Percentiles rank a stretch among this genome's conserved stretches.
Evolutionary conservation across 2,113 vertebrate genomes (phyloP).

Genomic region (Oncorhynchus clarkii): DNA sequence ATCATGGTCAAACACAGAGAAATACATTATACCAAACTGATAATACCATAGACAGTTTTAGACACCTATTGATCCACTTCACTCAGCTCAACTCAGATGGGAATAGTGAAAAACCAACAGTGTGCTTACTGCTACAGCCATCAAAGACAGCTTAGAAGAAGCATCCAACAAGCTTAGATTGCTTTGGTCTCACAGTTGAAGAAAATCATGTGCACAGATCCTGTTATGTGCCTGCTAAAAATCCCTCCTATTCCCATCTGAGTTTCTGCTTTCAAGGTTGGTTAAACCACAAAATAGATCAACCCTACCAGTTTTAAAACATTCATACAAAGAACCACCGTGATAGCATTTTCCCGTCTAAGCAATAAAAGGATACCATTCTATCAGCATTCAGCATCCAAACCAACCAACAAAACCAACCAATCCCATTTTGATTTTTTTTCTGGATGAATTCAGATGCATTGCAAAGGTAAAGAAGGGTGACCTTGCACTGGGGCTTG

Average conservation of each 20-base stretch:
- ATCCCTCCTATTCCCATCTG: conserved; percentile 1
- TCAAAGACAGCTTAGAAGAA: conserved; percentile 33
- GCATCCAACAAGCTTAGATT: conserved; percentile 18
- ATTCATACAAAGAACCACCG: conserved; percentile 8
- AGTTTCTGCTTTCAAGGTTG: conserved; percentile 15
- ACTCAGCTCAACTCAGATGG: too few species aligned
- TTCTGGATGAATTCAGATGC: conserved; percentile 37
- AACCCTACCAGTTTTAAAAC: conserved; percentile 23
- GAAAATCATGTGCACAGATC: conserved; percentile 26
- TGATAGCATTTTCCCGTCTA: not conserved
- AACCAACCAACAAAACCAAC: not conserved
- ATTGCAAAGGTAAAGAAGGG: conserved; percentile 6
- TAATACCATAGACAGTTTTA: conserved; percentile 17
- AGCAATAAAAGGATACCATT: not conserved
- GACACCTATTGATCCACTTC: conserved; percentile 19
- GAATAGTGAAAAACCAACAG: too few species aligned
- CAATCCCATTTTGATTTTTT: conserved; percentile 22
- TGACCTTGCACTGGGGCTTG: conserved; percentile 23
- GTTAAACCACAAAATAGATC: not conserved
- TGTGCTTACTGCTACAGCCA: conserved; percentile 36
- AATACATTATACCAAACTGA: too few species aligned
- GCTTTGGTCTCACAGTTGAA: conserved; percentile 30
- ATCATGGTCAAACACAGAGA: conserved; percentile 20
- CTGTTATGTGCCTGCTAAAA: conserved; percentile 16
- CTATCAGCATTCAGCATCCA: not conserved